phyloP scores from a whole-genome alignment of 2,113 vertebrate genomes.

The Eretmochelys imbricata region DNA sequence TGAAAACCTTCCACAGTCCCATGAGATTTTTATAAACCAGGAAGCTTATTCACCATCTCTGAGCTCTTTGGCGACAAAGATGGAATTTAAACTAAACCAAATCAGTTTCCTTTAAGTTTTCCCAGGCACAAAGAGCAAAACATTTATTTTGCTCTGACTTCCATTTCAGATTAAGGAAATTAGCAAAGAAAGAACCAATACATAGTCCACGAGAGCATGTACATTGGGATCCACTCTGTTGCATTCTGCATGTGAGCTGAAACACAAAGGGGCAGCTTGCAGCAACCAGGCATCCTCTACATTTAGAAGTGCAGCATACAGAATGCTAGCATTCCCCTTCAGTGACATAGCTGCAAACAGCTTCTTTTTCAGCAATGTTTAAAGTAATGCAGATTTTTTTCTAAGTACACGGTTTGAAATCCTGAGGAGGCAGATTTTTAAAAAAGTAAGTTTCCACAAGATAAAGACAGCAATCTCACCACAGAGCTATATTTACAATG shows the following conservation, averaged over 20 bases:
- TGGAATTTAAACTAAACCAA: too few species aligned
- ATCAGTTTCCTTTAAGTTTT: not conserved
- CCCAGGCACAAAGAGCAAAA: not conserved
- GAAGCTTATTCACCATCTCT: not conserved
- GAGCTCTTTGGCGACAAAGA: not conserved
- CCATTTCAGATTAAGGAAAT: not conserved
- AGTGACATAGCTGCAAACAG: not conserved
- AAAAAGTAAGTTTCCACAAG: not conserved
- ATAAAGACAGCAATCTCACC: not conserved
- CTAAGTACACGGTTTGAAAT: not conserved
- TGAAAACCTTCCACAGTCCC: not conserved
- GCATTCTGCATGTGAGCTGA: not conserved
- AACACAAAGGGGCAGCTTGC: not conserved
- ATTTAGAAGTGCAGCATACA: not conserved
- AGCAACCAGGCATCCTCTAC: not conserved
- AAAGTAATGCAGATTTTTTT: fast-evolving
- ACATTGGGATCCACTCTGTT: not conserved
- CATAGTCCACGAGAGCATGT: not conserved
- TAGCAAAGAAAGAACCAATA: not conserved
- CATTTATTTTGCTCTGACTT: not conserved
- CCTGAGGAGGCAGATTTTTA: not conserved
- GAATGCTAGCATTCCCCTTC: not conserved
- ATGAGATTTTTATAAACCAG: not conserved
- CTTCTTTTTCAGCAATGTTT: not conserved
- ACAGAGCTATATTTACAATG: not conserved